Evolutionary conservation across 2,797 vertebrate genomes (phyloP).

Genomic region (Sebastes iracundus): DNA sequence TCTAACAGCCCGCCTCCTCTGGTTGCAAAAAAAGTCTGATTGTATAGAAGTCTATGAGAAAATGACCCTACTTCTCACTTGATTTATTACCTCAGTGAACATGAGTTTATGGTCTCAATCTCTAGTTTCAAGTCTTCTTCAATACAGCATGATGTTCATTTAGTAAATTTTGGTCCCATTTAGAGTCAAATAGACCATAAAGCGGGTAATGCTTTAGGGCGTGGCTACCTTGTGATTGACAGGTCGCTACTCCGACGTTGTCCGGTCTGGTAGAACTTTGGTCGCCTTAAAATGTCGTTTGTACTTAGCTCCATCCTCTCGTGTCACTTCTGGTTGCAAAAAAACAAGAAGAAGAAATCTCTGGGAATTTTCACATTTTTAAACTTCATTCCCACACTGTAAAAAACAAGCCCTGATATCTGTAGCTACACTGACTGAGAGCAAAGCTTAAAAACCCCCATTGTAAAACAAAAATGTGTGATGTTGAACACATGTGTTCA

Average conservation of each 20-base stretch:
- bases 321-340: neutral
- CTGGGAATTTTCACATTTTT: neutral
- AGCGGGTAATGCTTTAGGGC: rapidly evolving
- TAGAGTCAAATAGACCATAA: too few species aligned
- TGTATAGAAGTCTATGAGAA: too few species aligned
- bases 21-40: too few species aligned
- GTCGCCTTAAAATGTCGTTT: neutral
- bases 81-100: too few species aligned
- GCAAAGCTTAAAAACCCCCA: neutral
- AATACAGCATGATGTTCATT: too few species aligned
- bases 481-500: neutral
- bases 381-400: neutral
- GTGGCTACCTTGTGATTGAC: too few species aligned
- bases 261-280: neutral
- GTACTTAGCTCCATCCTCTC: neutral
- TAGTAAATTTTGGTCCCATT: too few species aligned
- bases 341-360: neutral
- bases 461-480: neutral
- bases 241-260: too few species aligned
- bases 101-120: too few species aligned
- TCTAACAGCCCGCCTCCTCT: too few species aligned
- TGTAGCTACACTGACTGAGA: neutral
- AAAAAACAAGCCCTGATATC: neutral
- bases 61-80: too few species aligned
- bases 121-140: too few species aligned